A percentile compares a stretch with the other conserved stretches of the same genome.
These are phyloP conservation scores for Iphiclides podalirius DNA, from an alignment of 2,888 invertebrate genomes.

Conservation along the genomic window DNA sequence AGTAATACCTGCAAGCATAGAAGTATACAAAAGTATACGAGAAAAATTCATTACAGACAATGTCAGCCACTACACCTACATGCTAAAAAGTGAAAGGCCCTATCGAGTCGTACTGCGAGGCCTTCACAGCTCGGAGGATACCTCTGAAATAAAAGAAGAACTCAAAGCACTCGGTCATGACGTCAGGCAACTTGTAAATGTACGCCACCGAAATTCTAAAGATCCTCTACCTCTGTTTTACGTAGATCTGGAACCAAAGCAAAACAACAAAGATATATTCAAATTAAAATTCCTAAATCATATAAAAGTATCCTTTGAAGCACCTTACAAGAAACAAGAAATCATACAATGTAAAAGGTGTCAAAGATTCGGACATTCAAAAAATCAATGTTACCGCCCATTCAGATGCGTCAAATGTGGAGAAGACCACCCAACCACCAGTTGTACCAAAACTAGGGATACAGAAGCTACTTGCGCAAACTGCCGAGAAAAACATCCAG, in stretches of 20 bases:
- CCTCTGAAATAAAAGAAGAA: slow-evolving; percentile 14
- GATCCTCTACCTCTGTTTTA: slow-evolving; percentile 30
- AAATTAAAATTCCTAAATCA: slow-evolving; percentile 21
- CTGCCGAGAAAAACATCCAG: slow-evolving; percentile 23
- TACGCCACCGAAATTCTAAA: slow-evolving; percentile 23
- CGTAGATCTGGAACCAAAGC: slow-evolving; percentile 30
- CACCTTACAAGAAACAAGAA: slow-evolving; percentile 30
- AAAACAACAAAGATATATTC: slow-evolving; percentile 29
- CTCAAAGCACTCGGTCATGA: slow-evolving; percentile 21
- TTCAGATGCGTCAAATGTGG: slow-evolving; percentile 32
- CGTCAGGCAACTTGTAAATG: slow-evolving; percentile 23
- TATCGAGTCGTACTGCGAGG: slow-evolving; percentile 26
- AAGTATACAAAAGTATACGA: slow-evolving; percentile 22
- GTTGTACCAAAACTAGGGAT: slow-evolving; percentile 24
- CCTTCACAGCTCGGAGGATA: slow-evolving; percentile 23
- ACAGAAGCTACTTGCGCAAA: not conserved
- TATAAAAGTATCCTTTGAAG: slow-evolving; percentile 25
- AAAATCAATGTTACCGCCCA: slow-evolving; percentile 31
- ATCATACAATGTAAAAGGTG: slow-evolving; percentile 31
- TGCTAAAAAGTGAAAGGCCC: slow-evolving; percentile 26
- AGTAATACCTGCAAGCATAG: slow-evolving; percentile 18
- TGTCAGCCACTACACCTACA: slow-evolving; percentile 22
- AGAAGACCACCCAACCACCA: slow-evolving; percentile 21
- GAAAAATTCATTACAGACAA: slow-evolving; percentile 18
- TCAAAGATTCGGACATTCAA: slow-evolving; percentile 31